These are phyloP conservation scores for Lichenostomus cassidix DNA, from an alignment of 2,113 vertebrate species.

Conservation along the genomic window DNA sequence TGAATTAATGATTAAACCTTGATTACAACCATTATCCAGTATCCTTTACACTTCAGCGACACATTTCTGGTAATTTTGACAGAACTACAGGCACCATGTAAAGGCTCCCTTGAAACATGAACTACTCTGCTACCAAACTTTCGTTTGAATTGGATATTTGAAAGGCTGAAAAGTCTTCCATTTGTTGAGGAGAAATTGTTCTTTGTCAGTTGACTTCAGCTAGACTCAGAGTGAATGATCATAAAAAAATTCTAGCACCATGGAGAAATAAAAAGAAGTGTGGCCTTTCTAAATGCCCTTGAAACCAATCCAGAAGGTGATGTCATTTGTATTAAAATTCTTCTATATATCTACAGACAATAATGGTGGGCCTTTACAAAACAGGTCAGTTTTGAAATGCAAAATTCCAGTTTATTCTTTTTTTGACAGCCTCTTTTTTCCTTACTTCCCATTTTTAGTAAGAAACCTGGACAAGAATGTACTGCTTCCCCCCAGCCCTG, in stretches of 20 bases:
- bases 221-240: background rate
- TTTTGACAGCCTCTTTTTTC: background rate
- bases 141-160: background rate
- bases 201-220: slow-evolving; percentile 3
- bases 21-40: background rate
- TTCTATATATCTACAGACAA: background rate
- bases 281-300: slow-evolving; percentile 5
- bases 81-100: background rate
- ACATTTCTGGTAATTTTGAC: background rate
- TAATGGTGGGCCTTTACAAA: background rate
- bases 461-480: background rate
- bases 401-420: background rate
- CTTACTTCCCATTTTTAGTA: background rate
- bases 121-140: background rate
- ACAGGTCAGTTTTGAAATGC: background rate
- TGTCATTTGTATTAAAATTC: background rate
- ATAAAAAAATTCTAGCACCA: background rate
- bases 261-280: background rate
- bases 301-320: background rate
- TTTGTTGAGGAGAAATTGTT: background rate
- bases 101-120: background rate
- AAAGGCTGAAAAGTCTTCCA: background rate
- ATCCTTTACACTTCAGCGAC: background rate
- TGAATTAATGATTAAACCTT: background rate
- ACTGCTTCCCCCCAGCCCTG: background rate